These are phyloP conservation scores for Climacteris rufus DNA, from an alignment of 2,113 vertebrate species.

Conservation along the genomic window DNA sequence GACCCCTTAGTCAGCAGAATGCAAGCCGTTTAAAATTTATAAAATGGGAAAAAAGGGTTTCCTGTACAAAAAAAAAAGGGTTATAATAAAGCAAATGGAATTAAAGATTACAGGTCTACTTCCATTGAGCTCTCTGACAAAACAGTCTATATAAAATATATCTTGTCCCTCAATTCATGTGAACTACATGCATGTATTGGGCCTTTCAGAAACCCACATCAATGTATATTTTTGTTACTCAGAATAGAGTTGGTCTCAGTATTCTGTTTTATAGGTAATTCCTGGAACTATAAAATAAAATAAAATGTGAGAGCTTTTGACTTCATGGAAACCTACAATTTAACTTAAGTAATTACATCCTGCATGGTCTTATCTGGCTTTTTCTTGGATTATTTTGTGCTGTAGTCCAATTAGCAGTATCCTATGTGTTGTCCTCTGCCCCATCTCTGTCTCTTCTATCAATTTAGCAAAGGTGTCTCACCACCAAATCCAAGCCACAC, in stretches of 20 bases:
- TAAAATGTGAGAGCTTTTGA: not conserved
- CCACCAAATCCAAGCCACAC: not conserved
- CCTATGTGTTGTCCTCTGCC: not conserved
- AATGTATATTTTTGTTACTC: not conserved
- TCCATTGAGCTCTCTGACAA: not conserved
- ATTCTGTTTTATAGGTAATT: not conserved
- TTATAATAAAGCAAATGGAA: not conserved
- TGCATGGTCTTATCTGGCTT: not conserved
- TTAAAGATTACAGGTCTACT: not conserved
- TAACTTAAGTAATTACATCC: not conserved
- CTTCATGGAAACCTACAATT: not conserved
- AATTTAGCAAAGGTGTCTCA: not conserved
- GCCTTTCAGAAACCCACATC: not conserved
- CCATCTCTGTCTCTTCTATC: not conserved
- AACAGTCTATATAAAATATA: not conserved
- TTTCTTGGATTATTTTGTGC: not conserved
- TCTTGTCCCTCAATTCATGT: not conserved
- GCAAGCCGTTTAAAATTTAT: not conserved
- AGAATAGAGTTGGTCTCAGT: not conserved
- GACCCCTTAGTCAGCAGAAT: not conserved
- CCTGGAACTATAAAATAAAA: not conserved
- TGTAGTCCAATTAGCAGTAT: not conserved
- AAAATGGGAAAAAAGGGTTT: not conserved
- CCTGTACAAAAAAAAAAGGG: not conserved
- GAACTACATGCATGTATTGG: accelerated